These are phyloP conservation scores for Nothoprocta perdicaria DNA, from an alignment of 2,113 vertebrate genomes.

Conservation along the genomic window DNA sequence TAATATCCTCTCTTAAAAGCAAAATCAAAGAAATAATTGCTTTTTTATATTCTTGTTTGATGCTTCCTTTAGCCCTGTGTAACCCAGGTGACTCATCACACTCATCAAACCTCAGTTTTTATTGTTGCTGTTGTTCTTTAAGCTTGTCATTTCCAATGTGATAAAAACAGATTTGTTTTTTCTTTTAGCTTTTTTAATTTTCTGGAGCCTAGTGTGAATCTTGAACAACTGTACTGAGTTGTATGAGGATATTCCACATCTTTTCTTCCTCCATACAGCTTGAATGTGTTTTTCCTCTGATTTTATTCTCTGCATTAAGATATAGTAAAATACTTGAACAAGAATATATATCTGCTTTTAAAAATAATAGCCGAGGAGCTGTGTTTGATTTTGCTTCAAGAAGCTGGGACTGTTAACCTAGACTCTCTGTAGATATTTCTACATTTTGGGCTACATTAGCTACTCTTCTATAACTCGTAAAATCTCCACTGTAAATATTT, in stretches of 20 bases:
- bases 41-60: background rate
- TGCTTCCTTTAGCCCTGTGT: background rate
- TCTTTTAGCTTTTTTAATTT: background rate
- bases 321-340: background rate
- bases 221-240: background rate
- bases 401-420: background rate
- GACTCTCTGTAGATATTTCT: background rate
- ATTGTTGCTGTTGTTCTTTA: background rate
- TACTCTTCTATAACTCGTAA: background rate
- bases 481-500: background rate
- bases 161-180: background rate
- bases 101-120: background rate
- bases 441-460: background rate
- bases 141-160: background rate
- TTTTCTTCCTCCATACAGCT: background rate
- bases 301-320: constrained; percentile 29
- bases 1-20: background rate
- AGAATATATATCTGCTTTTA: constrained; percentile 4
- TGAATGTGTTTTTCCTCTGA: background rate
- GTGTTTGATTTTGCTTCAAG: background rate
- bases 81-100: background rate
- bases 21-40: background rate
- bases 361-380: background rate
- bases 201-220: background rate
- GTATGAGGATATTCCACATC: background rate